Evolutionary conservation across 2,113 vertebrate genomes (phyloP), one percentile per base, ranked within the genome.

Genomic region (Meriones unguiculatus): DNA sequence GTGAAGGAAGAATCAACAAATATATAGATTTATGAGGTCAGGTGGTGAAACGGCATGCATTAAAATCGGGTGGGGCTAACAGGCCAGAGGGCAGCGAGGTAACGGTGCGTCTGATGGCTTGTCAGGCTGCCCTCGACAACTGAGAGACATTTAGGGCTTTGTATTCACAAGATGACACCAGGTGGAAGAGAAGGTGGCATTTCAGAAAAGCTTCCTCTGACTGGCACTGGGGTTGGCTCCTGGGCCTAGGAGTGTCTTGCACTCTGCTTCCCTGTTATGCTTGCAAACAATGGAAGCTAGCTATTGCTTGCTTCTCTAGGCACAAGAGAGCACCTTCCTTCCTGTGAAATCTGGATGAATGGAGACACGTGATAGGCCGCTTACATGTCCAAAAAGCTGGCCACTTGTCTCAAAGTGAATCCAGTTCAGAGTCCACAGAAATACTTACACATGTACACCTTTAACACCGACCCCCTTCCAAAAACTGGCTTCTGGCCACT

Each of bases 401-500:
- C 67, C 50, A 73, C 54, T 86, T 67, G 64, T 73, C 32, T 92
- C 30, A 89, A 3, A 97, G 89, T 32, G 38, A 97, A 57, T 18
- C 32, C 62, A 96, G 67, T 14, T 91, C 70, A 95, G 52, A 95
- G 93, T 84, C 84, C 57, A 89, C 59, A 32, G 59, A 11, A 64
- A 65, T 96, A 98, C 96, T 97, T 96, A 97, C 95, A 87, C 75
- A 87, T 57, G 82, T 91, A 5, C 88, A 98, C 97, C 50, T 97
- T 95, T 91, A 98, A 78, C 35, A 50, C 30, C 22, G 95, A 95
- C 52, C 97, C 95, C 30, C 25, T 94, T 94, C 97, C 97, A 72
- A 97, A 97, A 10, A 95, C 2, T 41, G 96, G 35, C 62, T 92
- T 97, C 87, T 82, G 75, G 87, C 4, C 0, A 10, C 28, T 14